Evolutionary conservation across 2,113 vertebrate species (phyloP), one percentile per base, ranked within the genome.

Genomic region (Hyperopisus bebe): DNA sequence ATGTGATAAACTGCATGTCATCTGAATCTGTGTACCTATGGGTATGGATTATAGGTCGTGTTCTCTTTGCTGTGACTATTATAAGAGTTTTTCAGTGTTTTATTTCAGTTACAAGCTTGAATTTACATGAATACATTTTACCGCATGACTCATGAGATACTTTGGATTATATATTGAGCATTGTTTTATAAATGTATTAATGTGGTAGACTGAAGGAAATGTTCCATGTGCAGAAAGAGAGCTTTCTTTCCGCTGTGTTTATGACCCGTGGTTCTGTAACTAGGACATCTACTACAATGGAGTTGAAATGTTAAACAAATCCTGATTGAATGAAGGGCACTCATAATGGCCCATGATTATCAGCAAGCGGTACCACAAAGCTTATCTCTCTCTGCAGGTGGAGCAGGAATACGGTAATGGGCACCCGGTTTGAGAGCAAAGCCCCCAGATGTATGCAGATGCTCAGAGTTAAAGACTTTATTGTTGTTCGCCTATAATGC

Each of bases 311-410:
- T 77, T 77, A 77, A 77, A 77, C 5, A 39, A 77, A 77, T 17
- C 31, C 31, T 77, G 27, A 31, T 70, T 82, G 80, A 19, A 83
- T 83, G 91, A 92, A 35, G 13, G 47, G 74, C 48, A 27, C 74
- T 58, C 17, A 47, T 8, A 35, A 6, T 19, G 27, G 27, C 11
- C 31, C 15, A 5, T 39, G 35, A 84, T 62, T 82, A 31, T 89
- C 0, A 35, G 48, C 21, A 27, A 24, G 24, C 24, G 31, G n/a
- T 11, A 46, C n/a, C 44, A 50, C 31, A 24, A 17, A 50, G 90
- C 94, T 96, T 97, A 97, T 97, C 96, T 96, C 91, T n/a, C 84
- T 77, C 85, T 91, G 91, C 95, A 96, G 83, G 39, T 91, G 93
- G 90, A 88, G 87, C 92, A 88, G 87, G 90, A 48, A 89, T 90